Evolutionary conservation across 2,113 vertebrate genomes (phyloP), one percentile per base, ranked within the genome.

Genomic region (Sceloporus tristichus): DNA sequence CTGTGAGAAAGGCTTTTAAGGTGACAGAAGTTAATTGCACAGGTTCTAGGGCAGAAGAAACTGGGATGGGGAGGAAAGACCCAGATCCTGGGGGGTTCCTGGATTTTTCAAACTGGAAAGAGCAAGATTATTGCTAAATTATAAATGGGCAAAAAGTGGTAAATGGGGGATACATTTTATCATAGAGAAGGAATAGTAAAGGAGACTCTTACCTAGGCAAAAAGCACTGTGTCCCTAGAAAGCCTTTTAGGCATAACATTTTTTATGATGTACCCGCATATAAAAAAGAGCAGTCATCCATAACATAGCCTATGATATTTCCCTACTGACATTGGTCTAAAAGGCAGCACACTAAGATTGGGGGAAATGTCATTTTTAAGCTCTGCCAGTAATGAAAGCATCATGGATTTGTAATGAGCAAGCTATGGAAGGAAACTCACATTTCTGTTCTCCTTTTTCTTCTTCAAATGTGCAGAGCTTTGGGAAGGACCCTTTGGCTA

Each of bases 11-110:
- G 94, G 91, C 94, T 96, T 96, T 96, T 96, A 96, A 95, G 94
- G 94, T 95, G 95, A 95, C 84, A 91, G 92, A 94, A 96, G 95
- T 94, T 97, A 97, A 97, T 95, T 96, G 94, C 85, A 85, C 77
- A 91, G 94, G 90, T 95, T 95, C 94, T 86, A 93, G 95, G 92
- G 86, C 93, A 95, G 92, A 93, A 95, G 84, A 89, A 95, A 96
- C 91, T 68, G 42, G n/a, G 87, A 13, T 40, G 54, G 71, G 86
- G 71, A 73, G 34, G 66, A 93, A 92, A 87, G 93, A 90, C 77
- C 82, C 89, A 88, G 87, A 84, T 29, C 27, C 62, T 74, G 0
- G 91, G 79, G 90, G 88, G 0, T 59, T 88, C 65, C 92, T 89
- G 1, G 29, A 83, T 94, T 95, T 94, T 90, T 88, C 86, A 95